These are phyloP conservation scores for Linurgus olivaceus DNA, from an alignment of 2,797 vertebrate genomes.

Conservation along the genomic window DNA sequence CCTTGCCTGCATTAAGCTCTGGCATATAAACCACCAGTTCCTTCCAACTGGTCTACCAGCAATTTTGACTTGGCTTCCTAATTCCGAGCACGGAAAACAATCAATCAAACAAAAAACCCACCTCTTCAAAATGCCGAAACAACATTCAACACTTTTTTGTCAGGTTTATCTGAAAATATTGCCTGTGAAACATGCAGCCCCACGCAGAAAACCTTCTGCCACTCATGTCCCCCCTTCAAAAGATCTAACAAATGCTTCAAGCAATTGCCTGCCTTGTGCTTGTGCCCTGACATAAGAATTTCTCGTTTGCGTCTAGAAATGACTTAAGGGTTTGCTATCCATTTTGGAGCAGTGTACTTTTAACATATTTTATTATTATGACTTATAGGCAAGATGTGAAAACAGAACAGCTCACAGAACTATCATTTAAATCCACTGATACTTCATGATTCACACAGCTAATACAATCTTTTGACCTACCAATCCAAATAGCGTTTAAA, in stretches of 20 bases:
- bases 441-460: conserved; percentile 22
- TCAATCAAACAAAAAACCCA: background rate
- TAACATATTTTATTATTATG: conserved; percentile 30
- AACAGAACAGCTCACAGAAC: background rate
- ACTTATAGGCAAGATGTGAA: background rate
- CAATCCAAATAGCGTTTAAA: conserved; percentile 19
- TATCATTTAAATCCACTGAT: background rate
- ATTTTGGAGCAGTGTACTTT: background rate
- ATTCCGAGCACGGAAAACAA: background rate
- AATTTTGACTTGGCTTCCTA: background rate
- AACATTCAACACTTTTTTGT: background rate
- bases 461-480: conserved; percentile 27
- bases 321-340: background rate
- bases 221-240: background rate
- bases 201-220: background rate
- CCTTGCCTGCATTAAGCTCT: background rate
- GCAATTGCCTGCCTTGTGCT: background rate
- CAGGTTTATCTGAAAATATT: background rate
- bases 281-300: background rate
- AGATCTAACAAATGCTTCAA: background rate
- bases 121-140: background rate
- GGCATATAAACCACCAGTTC: background rate
- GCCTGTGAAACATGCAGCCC: background rate
- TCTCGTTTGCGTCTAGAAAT: conserved; percentile 7
- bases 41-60: background rate